Conservation (phyloP, 2,113 vertebrate species). For the Stegostoma tigrinum region DNA sequence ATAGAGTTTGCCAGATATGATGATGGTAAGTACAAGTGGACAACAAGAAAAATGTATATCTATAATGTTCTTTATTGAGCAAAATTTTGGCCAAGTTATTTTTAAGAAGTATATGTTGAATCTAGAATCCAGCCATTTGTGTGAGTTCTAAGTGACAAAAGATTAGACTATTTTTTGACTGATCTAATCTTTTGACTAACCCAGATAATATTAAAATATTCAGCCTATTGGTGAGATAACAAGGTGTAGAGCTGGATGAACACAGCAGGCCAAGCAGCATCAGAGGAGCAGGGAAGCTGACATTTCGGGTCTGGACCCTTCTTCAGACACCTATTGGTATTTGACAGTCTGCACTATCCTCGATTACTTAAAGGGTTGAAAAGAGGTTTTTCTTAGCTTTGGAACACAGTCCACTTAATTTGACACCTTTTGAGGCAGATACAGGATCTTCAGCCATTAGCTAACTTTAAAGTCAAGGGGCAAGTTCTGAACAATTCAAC, state of each 20-base stretch:
- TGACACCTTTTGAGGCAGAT: neutral
- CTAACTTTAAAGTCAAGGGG: constrained; percentile 15
- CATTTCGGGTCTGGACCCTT: too few relatives aligned
- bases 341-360: neutral
- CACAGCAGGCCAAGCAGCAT: too few relatives aligned
- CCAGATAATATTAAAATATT: neutral
- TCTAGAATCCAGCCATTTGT: neutral
- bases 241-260: too few relatives aligned
- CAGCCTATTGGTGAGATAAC: neutral
- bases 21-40: neutral
- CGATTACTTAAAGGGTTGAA: neutral
- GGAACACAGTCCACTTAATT: neutral
- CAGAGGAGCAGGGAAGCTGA: too few relatives aligned
- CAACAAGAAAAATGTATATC: neutral
- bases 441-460: neutral
- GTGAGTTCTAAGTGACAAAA: neutral
- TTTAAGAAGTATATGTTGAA: neutral
- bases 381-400: neutral
- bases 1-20: neutral
- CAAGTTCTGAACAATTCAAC: neutral
- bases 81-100: neutral
- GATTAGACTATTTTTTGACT: neutral
- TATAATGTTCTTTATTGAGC: neutral
- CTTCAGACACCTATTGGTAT: too few relatives aligned
- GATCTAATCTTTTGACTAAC: neutral